Percentiles rank a stretch among this genome's conserved stretches.
Conservation (phyloP, 2,797 vertebrate genomes). For the Kryptolebias ocellatus region DNA sequence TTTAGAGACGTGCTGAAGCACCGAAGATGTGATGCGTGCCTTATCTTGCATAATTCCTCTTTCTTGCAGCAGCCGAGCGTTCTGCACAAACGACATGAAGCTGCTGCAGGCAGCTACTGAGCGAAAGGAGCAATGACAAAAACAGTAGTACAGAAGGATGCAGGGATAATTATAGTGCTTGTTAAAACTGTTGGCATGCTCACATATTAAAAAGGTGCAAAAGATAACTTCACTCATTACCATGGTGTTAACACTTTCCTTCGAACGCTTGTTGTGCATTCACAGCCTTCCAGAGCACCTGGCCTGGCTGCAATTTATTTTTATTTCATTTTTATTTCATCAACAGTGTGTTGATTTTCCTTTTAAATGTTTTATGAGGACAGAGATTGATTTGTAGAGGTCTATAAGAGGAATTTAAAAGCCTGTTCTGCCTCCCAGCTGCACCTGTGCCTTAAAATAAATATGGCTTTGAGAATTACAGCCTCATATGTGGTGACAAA, state of each 20-base stretch:
- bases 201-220: too few relatives aligned
- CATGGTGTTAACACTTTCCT: too few relatives aligned
- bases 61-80: background rate
- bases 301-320: too few relatives aligned
- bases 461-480: background rate
- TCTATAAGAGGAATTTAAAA: conserved; percentile 8
- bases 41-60: conserved; percentile 21
- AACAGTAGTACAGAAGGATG: background rate
- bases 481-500: background rate
- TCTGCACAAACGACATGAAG: background rate
- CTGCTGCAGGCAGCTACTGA: background rate
- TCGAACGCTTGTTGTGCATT: too few relatives aligned
- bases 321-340: too few relatives aligned
- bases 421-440: conserved; percentile 3
- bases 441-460: conserved; percentile 5
- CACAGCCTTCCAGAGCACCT: too few relatives aligned
- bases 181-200: background rate
- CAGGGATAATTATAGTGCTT: background rate
- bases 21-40: background rate
- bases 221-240: too few relatives aligned
- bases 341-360: background rate
- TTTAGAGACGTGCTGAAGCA: conserved; percentile 9
- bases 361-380: conserved; percentile 8
- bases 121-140: background rate
- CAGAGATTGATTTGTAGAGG: background rate